Evolutionary conservation across 2,113 vertebrate genomes (phyloP).

Genomic region (Archilochus colubris): DNA sequence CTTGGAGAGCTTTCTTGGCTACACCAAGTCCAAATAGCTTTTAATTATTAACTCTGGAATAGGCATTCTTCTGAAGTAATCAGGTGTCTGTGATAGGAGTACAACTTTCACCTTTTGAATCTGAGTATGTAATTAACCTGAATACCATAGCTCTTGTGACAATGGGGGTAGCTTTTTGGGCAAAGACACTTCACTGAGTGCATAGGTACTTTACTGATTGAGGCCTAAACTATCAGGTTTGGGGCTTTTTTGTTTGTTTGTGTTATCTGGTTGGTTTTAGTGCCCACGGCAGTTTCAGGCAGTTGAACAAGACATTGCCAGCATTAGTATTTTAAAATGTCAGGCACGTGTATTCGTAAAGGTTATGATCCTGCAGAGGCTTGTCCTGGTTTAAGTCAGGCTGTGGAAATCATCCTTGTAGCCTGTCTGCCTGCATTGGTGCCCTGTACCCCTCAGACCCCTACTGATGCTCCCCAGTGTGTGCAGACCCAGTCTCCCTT

Average conservation of each 20-base stretch:
- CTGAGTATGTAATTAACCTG: not conserved
- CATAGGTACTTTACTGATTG: too few species aligned
- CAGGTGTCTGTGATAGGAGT: not conserved
- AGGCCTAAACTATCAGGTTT: not conserved
- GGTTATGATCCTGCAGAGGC: not conserved
- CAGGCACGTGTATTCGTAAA: not conserved
- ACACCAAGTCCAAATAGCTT: not conserved
- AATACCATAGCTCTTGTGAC: not conserved
- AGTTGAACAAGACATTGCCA: not conserved
- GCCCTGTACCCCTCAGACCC: not conserved
- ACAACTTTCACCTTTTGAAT: not conserved
- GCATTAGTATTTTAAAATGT: not conserved
- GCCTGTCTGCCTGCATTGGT: fast-evolving
- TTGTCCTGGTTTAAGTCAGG: not conserved
- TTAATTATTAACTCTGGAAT: not conserved
- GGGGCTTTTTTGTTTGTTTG: not conserved
- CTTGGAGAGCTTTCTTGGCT: not conserved
- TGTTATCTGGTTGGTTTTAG: not conserved
- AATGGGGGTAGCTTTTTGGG: not conserved
- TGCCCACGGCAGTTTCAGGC: not conserved
- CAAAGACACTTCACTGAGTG: not conserved
- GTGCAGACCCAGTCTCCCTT: too few species aligned
- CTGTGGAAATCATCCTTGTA: not conserved
- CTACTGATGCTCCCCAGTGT: not conserved
- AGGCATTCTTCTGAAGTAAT: not conserved